phyloP scores from a whole-genome alignment of 2,113 vertebrate species.

The Sclerurus mexicanus region DNA sequence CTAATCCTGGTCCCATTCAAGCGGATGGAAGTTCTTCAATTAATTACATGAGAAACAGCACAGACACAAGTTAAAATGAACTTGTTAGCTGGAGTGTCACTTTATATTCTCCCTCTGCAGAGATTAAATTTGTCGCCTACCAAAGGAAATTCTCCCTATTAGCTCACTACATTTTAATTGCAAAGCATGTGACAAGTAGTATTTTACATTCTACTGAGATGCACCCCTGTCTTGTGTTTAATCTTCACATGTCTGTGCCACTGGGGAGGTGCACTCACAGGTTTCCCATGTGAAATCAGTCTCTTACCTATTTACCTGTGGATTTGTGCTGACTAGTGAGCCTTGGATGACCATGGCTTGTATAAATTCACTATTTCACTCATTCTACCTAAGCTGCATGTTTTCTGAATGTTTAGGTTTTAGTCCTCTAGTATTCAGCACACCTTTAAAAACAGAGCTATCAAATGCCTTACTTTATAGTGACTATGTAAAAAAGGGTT shows the following conservation, averaged over 20 bases:
- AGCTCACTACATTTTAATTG: neutral
- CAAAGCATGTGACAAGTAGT: neutral
- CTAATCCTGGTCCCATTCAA: neutral
- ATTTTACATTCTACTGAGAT: neutral
- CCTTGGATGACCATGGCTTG: neutral
- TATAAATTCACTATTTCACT: neutral
- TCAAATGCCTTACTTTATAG: neutral
- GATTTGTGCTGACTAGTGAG: neutral
- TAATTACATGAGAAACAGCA: slow-evolving; percentile 3
- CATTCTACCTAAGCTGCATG: neutral
- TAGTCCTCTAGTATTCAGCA: neutral
- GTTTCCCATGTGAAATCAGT: neutral
- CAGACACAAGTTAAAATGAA: neutral
- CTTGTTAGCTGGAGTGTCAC: neutral
- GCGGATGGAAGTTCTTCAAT: neutral
- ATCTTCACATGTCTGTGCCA: neutral
- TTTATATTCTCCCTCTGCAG: neutral
- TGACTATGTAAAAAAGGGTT: neutral
- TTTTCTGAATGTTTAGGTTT: neutral
- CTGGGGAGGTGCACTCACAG: neutral
- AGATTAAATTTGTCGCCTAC: neutral
- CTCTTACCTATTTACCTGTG: neutral
- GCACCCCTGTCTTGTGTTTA: neutral
- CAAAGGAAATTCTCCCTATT: neutral
- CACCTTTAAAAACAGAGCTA: neutral